Base-by-base conservation (phyloP, 2,888 invertebrate genomes). In the Epinotia bilunana region DNA sequence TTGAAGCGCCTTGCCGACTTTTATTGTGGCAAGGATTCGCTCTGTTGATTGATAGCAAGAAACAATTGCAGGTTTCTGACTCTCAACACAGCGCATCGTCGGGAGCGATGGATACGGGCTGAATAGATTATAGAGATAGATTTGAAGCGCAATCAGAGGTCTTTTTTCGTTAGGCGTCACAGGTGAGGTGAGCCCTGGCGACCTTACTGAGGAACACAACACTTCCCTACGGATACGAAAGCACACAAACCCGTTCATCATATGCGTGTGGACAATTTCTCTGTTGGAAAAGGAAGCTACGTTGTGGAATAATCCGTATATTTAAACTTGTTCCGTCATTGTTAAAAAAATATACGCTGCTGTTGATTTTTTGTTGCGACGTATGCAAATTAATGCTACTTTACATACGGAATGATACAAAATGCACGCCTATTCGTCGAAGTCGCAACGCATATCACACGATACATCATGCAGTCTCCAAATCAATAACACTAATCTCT, bases 381-480 rank as follows among this genome's bases (percentile, higher is more conserved):
- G 5, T 49, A 16, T 74, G 74, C 74, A 74, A 69, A 73, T 55
- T 5, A 61, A 33, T 63, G 18, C 62, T 28, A 74, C 58, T 74
- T 69, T 73, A 57, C 68, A 69, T 69, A 58, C 20, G 39, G 49
- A 18, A 20, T 58, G 16, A 4, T 33, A 64, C 33, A 68, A 58
- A 64, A 28, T 57, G 13, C 57, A 28, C 62, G 46, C 28, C 63
- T 13, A 43, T 23, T 49, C 23, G n/a, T 49, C 12, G 20, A 13
- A 57, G 20, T n/a, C n/a, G n/a, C n/a, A 6, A 18, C 43, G 7
- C 57, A 57, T 65, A 65, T 64, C 23, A 18, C 7, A 62, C 46
- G 13, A 11, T 62, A 20, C 20, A 43, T 63, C 57, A 58, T 13
- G 39, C 18, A 55, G 16, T 53, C 13, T 55, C 11, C 64, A 20